Evolutionary conservation across 2,113 vertebrate genomes (phyloP), one percentile per base, ranked within the genome.

Genomic region (Oncorhynchus masou): DNA sequence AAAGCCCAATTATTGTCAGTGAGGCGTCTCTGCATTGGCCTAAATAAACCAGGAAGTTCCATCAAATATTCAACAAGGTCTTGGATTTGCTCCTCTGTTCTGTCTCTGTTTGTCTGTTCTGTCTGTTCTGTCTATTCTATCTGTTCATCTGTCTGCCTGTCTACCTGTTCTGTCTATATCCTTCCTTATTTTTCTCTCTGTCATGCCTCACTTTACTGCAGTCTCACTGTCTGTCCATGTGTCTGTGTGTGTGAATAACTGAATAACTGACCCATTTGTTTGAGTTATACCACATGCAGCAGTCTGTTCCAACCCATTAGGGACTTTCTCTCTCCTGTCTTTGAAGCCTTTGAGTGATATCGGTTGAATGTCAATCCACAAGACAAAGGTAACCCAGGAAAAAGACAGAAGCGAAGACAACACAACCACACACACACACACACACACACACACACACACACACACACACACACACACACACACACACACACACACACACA

Each of bases 311-410:
- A 27, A 19, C 39, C 39, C 68, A 2, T 19, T 34, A 70, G n/a
- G 7, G 27, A 70, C 68, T 3, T n/a, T 9, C 39, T 20, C 20
- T 22, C 31, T 69, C 19, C 39, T 49, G 9, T 70, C 11, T 70
- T 70, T 70, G 68, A 70, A 70, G 68, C 39, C 39, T 39, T 70
- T 27, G 19, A 70, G 39, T 3, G 19, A 70, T 48, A 70, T 39
- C 39, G 24, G 39, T 49, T 19, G 68, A 70, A 70, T 70, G 39
- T 8, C 34, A 70, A 70, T 70, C 49, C 68, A 70, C 8, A 69
- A 51, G 29, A 69, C 68, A 22, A 49, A 16, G 68, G 5, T 27
- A 22, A 15, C 34, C 39, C 34, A 48, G 39, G 68, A 49, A 39
- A 49, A 16, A 70, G 8, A 9, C 16, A 48, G 19, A 48, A 22